Conservation (phyloP, 2,113 vertebrate species). For the Procavia capensis region DNA sequence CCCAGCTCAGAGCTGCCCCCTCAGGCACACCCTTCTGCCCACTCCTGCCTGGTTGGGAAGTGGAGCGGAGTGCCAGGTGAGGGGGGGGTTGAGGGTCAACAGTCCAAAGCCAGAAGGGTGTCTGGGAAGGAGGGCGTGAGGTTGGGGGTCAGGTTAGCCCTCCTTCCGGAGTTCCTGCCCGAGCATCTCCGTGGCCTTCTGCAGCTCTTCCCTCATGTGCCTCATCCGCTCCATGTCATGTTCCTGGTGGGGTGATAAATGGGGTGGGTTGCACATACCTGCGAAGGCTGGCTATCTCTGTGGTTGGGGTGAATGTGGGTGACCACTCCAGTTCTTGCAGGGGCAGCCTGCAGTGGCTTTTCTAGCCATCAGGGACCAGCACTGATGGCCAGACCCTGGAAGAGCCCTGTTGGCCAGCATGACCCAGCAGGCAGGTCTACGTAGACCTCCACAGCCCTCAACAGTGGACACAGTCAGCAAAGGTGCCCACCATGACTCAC, state of each 20-base stretch:
- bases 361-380: accelerated
- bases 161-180: conserved; percentile 83
- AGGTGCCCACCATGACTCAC: neutral
- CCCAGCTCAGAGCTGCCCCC: neutral
- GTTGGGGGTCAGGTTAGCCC: conserved; percentile 50
- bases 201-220: conserved; percentile 88
- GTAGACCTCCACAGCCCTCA: neutral
- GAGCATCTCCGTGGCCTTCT: conserved; percentile 87
- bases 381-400: neutral
- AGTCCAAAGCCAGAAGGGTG: neutral
- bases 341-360: neutral
- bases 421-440: accelerated
- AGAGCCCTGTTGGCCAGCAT: accelerated
- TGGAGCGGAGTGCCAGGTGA: neutral
- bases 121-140: neutral
- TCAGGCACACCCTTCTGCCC: neutral
- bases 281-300: neutral
- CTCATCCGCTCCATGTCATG: conserved; percentile 83
- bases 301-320: neutral
- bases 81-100: neutral
- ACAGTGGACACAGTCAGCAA: neutral
- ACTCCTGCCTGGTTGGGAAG: neutral
- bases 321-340: neutral
- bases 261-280: neutral
- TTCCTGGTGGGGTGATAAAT: conserved; percentile 57